Percentiles rank a stretch among this genome's conserved stretches.
These are phyloP conservation scores for Mormyrus proboscirostris DNA, from an alignment of 2,797 vertebrate species.

Conservation along the genomic window DNA sequence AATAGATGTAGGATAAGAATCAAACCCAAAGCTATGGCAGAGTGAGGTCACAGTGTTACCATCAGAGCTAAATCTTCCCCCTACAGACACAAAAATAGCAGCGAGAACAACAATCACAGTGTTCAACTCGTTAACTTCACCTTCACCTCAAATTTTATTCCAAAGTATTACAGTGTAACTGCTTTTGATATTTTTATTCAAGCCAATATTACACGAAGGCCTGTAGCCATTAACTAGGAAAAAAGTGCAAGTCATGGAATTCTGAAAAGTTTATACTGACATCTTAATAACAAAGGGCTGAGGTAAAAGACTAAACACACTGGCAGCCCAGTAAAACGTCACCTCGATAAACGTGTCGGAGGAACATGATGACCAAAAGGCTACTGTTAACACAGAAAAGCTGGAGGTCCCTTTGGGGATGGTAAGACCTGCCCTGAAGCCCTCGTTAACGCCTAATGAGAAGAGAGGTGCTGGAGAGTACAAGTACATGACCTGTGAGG, in stretches of 20 bases:
- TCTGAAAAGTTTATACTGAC: background rate
- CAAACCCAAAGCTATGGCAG: too few relatives aligned
- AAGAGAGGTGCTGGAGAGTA: background rate
- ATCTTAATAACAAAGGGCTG: background rate
- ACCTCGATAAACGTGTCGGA: background rate
- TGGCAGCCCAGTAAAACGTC: background rate
- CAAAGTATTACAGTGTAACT: background rate
- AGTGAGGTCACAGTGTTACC: background rate
- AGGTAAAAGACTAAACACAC: background rate
- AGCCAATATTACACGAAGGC: background rate
- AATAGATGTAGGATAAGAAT: background rate
- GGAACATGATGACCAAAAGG: background rate
- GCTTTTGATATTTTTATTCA: background rate
- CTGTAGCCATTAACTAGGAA: background rate
- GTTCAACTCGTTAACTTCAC: background rate
- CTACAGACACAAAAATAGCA: background rate
- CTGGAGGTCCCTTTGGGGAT: background rate
- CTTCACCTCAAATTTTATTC: background rate
- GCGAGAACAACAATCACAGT: background rate
- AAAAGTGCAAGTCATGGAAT: background rate
- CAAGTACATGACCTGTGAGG: constrained; percentile 31
- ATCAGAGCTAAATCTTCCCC: background rate
- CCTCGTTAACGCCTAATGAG: constrained; percentile 14
- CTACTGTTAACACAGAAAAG: background rate
- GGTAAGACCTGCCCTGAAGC: background rate